Evolutionary conservation across 2,113 vertebrate species (phyloP), one percentile per base, ranked within the genome.

Genomic region (Gobiocypris rarus): DNA sequence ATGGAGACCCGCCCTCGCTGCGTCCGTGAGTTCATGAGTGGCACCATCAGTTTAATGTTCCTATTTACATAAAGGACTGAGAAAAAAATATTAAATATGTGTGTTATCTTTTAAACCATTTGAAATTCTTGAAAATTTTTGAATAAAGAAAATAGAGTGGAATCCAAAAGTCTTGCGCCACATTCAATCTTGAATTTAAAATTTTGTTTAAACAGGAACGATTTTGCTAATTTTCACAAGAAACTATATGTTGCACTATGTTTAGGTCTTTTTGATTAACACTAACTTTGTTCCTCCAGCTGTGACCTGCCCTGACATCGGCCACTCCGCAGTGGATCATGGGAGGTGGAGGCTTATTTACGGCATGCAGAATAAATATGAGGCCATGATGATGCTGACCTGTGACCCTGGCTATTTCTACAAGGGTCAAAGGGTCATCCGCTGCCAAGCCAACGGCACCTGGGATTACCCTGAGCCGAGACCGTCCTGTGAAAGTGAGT

Each of bases 401-500:
- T 99, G 98, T 17, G 97, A 99, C 92, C 97, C 97, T 0, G 98
- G 98, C 2, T 99, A 97, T 93, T 98, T 97, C 94, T 98, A 98
- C 92, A 95, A 95, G 0, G 97, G 98, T 85, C 96, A 96, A 56
- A 93, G 97, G 56, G 96, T 98, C 86, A 97, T 98, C 91, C 93
- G 87, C 85, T 99, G 98, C 89, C 96, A 97, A 90, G 95, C 96
- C 86, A 97, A 95, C 15, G 94, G 97, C 54, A 96, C 91, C 38
- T 99, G 98, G 98, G 98, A 96, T 93, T 95, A 97, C 15, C 96
- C 96, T 0, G 90, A 96, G 14, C 96, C 96, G 0, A 92, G 93
- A 56, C 97, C 98, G 0, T 94, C 95, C 86, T 99, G 98, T 17
- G 95, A 94, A 83, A 97, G 98, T 99, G 92, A 97, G 98, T 88